phyloP scores from a whole-genome alignment of 2,888 invertebrate species.

The Drosophila putrida region DNA sequence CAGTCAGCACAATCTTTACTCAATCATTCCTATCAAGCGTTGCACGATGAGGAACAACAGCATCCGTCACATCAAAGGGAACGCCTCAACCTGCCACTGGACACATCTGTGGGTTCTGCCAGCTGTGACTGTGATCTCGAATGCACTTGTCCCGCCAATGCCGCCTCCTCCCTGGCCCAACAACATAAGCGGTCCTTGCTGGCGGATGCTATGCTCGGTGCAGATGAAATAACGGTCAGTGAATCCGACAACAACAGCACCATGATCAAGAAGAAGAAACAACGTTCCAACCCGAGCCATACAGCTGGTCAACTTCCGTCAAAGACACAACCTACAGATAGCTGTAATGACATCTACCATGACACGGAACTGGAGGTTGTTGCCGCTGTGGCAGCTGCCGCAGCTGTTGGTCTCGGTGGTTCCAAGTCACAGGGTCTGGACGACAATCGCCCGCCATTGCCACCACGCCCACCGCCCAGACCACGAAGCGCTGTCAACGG shows the following conservation, averaged over 20 bases:
- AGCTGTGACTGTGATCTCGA: constrained; percentile 82
- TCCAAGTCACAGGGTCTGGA: constrained; percentile 68
- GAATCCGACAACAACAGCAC: constrained; percentile 83
- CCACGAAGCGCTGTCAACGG: constrained; percentile 69
- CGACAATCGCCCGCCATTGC: constrained; percentile 84
- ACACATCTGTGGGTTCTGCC: constrained; percentile 55
- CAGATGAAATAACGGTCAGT: constrained; percentile 82
- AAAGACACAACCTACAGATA: constrained; percentile 55
- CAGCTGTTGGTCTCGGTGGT: constrained; percentile 36
- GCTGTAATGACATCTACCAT: constrained; percentile 73
- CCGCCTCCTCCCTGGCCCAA: constrained; percentile 28
- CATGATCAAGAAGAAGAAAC: constrained; percentile 78
- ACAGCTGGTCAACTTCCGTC: constrained; percentile 51
- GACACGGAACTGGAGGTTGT: constrained; percentile 66
- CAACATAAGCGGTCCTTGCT: constrained; percentile 60
- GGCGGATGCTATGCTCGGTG: constrained; percentile 79
- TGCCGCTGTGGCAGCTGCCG: constrained; percentile 33
- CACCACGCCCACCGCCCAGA: constrained; percentile 84
- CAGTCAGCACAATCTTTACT: constrained; percentile 81
- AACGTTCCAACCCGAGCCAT: constrained; percentile 38
- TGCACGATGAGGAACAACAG: constrained; percentile 69
- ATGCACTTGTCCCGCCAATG: constrained; percentile 68
- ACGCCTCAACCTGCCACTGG: constrained; percentile 60
- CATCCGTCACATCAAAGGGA: constrained; percentile 41
- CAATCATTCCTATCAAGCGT: constrained; percentile 82